phyloP scores from a whole-genome alignment of 1,140 invertebrate species.

The Tachypleus tridentatus region DNA sequence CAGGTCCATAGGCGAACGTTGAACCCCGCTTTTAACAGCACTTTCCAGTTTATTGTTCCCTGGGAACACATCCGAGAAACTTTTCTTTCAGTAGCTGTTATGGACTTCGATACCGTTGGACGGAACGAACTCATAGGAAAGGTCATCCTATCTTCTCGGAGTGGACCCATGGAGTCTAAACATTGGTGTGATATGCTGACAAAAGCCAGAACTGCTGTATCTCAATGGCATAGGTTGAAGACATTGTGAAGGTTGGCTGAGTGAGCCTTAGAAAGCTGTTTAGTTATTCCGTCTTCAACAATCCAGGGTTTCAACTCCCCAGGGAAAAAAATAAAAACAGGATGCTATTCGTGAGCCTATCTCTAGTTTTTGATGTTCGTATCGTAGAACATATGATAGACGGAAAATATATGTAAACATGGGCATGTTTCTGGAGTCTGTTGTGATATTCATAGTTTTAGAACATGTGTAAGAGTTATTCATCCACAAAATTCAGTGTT shows the following conservation, averaged over 20 bases:
- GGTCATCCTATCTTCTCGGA: slow-evolving; percentile 73
- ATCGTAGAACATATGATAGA: no score
- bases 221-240: slow-evolving; percentile 65
- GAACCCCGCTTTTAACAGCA: slow-evolving; percentile 86
- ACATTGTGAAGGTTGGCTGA: slow-evolving; percentile 27
- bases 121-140: slow-evolving; percentile 82
- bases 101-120: slow-evolving; percentile 91
- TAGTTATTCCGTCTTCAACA: no score
- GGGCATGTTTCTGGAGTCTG: no score
- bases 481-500: no score
- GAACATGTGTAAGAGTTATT: no score
- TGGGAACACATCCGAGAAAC: slow-evolving; percentile 91
- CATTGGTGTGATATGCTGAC: slow-evolving; percentile 96
- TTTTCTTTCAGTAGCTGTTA: slow-evolving; percentile 80
- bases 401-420: no score
- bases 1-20: slow-evolving; percentile 85
- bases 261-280: no score
- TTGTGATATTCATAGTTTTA: no score
- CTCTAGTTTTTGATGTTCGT: no score
- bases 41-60: slow-evolving; percentile 81
- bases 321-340: no score
- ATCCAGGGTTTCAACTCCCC: no score
- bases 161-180: slow-evolving; percentile 79
- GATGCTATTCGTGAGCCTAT: no score
- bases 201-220: slow-evolving; percentile 81